Conservation (phyloP, 2,888 invertebrate genomes). For the Melitaea athalia region DNA sequence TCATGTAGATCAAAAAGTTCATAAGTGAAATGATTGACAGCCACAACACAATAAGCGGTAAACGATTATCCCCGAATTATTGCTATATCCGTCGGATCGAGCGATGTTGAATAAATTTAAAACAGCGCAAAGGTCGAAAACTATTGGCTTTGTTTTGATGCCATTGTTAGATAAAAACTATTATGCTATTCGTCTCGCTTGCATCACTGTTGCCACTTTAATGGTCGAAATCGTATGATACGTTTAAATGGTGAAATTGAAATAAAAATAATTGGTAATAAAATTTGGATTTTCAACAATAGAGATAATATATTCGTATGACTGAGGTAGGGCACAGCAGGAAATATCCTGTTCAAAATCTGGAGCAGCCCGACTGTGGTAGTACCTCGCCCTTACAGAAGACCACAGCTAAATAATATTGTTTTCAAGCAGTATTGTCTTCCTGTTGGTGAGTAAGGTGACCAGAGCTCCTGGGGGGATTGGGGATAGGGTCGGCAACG, state of each 20-base stretch:
- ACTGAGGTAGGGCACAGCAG: no score
- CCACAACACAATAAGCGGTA: conserved; percentile 66
- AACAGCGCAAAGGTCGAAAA: conserved; percentile 71
- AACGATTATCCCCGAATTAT: conserved; percentile 72
- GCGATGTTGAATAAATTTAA: conserved; percentile 68
- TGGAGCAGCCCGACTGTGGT: no score
- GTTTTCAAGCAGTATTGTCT: no score
- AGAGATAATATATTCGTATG: no score
- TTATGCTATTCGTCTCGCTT: conserved; percentile 51
- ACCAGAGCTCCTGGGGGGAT: no score
- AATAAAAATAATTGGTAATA: neutral
- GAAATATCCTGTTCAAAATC: no score
- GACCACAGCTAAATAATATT: no score
- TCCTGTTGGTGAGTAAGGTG: no score
- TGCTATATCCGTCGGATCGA: conserved; percentile 62
- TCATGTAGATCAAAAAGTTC: conserved; percentile 70
- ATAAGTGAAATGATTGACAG: conserved; percentile 78
- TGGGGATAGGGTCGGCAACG: no score
- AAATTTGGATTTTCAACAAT: neutral
- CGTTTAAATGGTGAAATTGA: neutral
- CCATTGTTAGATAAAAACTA: conserved; percentile 68
- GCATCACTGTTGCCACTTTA: conserved; percentile 48
- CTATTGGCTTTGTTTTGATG: conserved; percentile 76
- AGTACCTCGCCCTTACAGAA: no score
- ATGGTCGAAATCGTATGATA: conserved; percentile 16